Percentiles rank a stretch among this genome's conserved stretches.
Conservation (phyloP, 1,140 invertebrate genomes). For the Muscidifurax raptorellus region DNA sequence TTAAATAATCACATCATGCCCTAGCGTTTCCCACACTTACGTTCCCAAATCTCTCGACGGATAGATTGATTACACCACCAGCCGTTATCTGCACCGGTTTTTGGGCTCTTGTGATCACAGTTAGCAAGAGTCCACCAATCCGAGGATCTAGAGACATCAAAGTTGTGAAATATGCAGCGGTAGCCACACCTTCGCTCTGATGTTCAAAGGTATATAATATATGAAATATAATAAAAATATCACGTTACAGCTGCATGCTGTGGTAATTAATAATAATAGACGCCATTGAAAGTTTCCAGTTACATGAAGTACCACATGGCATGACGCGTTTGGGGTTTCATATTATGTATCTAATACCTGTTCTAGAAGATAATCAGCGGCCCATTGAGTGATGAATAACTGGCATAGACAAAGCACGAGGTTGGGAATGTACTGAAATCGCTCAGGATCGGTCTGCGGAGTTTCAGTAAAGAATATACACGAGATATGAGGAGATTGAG, state of each 20-base stretch:
- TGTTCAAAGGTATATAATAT: neutral
- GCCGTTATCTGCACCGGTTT: neutral
- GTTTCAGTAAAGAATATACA: neutral
- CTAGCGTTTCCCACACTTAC: neutral
- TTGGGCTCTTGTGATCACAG: neutral
- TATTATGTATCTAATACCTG: neutral
- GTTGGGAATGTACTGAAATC: neutral
- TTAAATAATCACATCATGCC: neutral
- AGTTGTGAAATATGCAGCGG: neutral
- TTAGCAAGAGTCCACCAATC: neutral
- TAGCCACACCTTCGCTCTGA: neutral
- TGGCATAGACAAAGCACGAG: neutral
- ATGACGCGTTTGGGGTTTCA: too few relatives aligned
- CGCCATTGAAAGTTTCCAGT: too few relatives aligned
- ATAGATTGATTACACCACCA: neutral
- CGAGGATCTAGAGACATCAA: neutral
- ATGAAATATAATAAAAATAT: too few relatives aligned
- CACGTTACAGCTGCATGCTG: neutral
- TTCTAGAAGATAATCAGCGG: neutral
- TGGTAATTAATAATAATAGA: too few relatives aligned
- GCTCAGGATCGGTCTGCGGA: neutral
- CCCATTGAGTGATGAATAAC: neutral
- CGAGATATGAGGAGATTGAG: neutral
- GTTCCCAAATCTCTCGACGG: neutral
- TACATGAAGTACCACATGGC: too few relatives aligned